phyloP scores from a whole-genome alignment of 2,113 vertebrate genomes.

The Saccopteryx leptura region DNA sequence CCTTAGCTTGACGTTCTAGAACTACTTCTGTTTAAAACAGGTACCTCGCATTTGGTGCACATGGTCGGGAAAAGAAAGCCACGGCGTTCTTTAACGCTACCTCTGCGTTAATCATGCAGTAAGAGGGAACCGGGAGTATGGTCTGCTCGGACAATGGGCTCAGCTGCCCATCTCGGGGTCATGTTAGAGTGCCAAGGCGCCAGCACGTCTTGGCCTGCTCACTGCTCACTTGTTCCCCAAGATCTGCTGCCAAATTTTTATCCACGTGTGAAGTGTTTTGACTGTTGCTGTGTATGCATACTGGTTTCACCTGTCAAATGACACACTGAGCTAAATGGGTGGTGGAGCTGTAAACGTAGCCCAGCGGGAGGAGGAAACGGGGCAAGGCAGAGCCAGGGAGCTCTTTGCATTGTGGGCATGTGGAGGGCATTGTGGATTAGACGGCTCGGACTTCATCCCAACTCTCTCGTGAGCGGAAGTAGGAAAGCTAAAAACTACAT shows the following conservation, averaged over 20 bases:
- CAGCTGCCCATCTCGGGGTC: background rate
- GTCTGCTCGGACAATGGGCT: background rate
- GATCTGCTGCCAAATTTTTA: background rate
- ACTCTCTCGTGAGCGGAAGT: background rate
- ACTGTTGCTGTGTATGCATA: background rate
- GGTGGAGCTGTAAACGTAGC: background rate
- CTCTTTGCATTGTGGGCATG: background rate
- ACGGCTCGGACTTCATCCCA: background rate
- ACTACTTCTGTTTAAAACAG: background rate
- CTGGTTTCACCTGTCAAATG: background rate
- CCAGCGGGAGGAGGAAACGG: background rate
- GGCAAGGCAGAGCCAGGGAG: background rate
- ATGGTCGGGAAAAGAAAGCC: background rate
- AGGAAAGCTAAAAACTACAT: background rate
- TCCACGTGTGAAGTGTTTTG: background rate
- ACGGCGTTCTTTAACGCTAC: background rate
- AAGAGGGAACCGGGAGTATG: background rate
- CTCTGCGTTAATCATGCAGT: background rate
- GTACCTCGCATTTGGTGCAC: background rate
- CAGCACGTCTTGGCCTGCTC: background rate
- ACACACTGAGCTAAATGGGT: background rate
- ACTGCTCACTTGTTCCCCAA: background rate
- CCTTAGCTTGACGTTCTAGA: background rate
- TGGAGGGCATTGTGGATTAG: background rate
- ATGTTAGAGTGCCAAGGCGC: background rate